phyloP scores from a whole-genome alignment of 2,888 invertebrate species.

The Amblyteles armatorius region DNA sequence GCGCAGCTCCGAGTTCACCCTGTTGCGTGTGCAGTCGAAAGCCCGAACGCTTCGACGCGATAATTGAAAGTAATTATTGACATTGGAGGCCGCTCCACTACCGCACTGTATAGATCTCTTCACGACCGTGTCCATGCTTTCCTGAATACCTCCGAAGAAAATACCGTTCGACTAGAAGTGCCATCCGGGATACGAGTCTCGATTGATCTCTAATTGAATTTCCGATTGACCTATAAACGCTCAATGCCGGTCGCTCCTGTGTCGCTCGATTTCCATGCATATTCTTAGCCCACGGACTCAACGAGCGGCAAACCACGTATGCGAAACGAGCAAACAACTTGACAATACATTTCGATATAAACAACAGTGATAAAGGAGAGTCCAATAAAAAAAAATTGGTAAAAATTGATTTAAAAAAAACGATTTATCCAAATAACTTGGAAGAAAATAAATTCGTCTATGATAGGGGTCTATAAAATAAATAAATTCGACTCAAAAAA shows the following conservation, averaged over 20 bases:
- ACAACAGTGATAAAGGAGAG: not conserved
- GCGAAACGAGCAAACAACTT: not conserved
- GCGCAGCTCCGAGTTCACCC: not conserved
- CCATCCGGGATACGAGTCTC: not conserved
- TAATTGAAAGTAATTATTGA: conserved; percentile 28
- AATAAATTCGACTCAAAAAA: not conserved
- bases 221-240: conserved; percentile 13
- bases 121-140: not conserved
- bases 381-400: not conserved
- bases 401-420: not conserved
- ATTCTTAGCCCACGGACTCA: not conserved
- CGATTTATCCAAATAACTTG: not conserved
- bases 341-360: not conserved
- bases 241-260: not conserved
- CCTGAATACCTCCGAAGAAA: not conserved
- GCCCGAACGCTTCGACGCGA: not conserved
- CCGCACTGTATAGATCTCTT: not conserved
- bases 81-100: not conserved
- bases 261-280: not conserved
- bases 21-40: not conserved
- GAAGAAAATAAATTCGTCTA: not conserved
- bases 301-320: not conserved
- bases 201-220: conserved; percentile 24
- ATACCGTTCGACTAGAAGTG: not conserved
- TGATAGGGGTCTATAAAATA: no score